Conservation (phyloP, 2,113 vertebrate species). For the Dipodomys ordii region DNA sequence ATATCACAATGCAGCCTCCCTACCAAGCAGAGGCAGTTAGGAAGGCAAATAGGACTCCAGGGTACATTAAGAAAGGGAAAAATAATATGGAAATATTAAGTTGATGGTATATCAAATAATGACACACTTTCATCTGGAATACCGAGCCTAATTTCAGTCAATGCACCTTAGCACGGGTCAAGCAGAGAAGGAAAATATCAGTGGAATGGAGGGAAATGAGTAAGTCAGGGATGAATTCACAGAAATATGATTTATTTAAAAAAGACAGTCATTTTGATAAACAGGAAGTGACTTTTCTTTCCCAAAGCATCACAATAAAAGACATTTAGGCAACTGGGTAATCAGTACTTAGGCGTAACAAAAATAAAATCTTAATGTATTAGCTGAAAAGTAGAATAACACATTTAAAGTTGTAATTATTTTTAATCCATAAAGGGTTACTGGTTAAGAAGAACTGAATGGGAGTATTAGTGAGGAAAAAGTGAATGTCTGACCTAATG, state of each 20-base stretch:
- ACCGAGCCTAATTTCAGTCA: conserved; percentile 62
- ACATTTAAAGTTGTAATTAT: neutral
- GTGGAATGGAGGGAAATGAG: conserved; percentile 20
- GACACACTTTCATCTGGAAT: conserved; percentile 58
- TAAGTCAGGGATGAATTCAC: conserved; percentile 17
- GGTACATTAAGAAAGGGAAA: conserved; percentile 58
- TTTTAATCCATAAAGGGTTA: neutral
- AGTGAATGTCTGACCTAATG: neutral
- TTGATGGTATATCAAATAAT: conserved; percentile 72
- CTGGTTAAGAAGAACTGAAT: neutral
- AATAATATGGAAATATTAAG: conserved; percentile 75
- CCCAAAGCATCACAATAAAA: conserved; percentile 12
- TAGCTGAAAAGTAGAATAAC: conserved; percentile 5
- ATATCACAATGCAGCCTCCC: conserved; percentile 37
- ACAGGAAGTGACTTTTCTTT: conserved; percentile 1
- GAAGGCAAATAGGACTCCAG: conserved; percentile 67
- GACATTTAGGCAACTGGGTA: conserved; percentile 44
- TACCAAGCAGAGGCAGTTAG: conserved; percentile 55
- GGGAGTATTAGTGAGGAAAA: neutral
- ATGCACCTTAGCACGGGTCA: conserved; percentile 42
- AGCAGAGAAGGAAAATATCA: conserved; percentile 55
- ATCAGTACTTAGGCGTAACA: neutral
- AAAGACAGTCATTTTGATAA: conserved; percentile 50
- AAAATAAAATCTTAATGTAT: conserved; percentile 12
- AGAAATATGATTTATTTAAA: conserved; percentile 43